phyloP scores from a whole-genome alignment of 2,113 vertebrate genomes.

The Candoia aspera region DNA sequence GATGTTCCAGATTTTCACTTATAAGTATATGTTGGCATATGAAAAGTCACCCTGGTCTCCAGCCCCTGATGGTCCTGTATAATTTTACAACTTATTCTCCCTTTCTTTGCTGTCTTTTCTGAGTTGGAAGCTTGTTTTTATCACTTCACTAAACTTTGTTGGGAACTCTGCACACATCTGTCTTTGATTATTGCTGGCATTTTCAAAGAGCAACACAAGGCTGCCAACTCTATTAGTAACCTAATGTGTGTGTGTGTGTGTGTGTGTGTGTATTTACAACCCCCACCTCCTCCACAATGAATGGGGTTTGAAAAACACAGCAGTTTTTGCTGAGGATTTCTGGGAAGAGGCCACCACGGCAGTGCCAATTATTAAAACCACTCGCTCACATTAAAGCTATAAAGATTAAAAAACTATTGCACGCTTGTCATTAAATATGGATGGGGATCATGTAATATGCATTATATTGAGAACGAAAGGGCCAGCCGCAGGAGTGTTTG shows the following conservation, averaged over 20 bases:
- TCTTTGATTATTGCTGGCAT: constrained; percentile 58
- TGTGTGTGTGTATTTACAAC: constrained; percentile 67
- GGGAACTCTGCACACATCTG: constrained; percentile 42
- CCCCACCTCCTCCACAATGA: constrained; percentile 1
- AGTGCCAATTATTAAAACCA: constrained; percentile 81
- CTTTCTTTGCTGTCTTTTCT: neutral
- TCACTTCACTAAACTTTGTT: constrained; percentile 45
- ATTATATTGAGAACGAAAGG: constrained; percentile 61
- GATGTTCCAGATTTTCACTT: neutral
- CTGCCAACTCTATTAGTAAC: constrained; percentile 69
- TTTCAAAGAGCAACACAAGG: constrained; percentile 51
- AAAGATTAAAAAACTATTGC: constrained; percentile 82
- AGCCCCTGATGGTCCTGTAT: neutral
- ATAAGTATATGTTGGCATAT: too few species aligned
- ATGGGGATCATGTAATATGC: constrained; percentile 78
- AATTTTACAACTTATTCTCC: neutral
- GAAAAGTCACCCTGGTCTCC: too few species aligned
- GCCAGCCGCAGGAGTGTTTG: constrained; percentile 57
- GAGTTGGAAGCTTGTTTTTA: neutral
- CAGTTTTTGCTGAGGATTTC: constrained; percentile 74
- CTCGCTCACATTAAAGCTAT: constrained; percentile 78
- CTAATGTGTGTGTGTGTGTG: constrained; percentile 62
- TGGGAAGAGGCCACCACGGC: constrained; percentile 71
- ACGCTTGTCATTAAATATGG: constrained; percentile 78
- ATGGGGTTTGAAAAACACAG: constrained; percentile 72